Conservation (phyloP, 2,113 vertebrate species). For the Saccopteryx leptura region DNA sequence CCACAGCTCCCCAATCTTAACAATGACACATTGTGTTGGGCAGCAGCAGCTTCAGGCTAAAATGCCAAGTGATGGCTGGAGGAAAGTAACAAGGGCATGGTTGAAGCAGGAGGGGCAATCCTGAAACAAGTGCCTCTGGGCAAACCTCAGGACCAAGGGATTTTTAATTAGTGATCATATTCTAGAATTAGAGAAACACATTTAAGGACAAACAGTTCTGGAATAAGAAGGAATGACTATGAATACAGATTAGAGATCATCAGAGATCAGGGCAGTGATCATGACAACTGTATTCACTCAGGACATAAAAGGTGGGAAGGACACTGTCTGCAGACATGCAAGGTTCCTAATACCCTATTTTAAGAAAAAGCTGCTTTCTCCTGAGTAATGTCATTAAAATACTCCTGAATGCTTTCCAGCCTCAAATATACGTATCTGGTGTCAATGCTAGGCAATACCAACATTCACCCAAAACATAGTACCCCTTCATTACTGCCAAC, state of each 20-base stretch:
- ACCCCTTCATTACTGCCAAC: not conserved
- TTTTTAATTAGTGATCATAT: slow-evolving; percentile 22
- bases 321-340: not conserved
- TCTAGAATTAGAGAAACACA: slow-evolving; percentile 5
- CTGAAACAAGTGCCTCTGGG: slow-evolving; percentile 23
- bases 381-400: not conserved
- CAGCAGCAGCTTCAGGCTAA: not conserved
- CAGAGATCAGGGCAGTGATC: not conserved
- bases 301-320: not conserved
- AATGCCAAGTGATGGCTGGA: not conserved
- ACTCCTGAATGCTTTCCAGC: not conserved
- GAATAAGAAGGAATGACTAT: not conserved
- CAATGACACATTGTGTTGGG: not conserved
- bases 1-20: not conserved
- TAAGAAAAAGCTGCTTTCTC: slow-evolving; percentile 17
- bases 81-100: not conserved
- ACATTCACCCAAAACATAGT: not conserved
- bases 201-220: not conserved
- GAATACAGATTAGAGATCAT: not conserved
- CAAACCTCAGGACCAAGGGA: not conserved
- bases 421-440: not conserved
- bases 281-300: not conserved
- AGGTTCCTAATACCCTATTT: not conserved
- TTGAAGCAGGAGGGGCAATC: not conserved
- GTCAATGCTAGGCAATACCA: not conserved